Percentiles rank a stretch among this genome's conserved stretches.
These are phyloP conservation scores for Temnopleurus reevesii DNA, from an alignment of 53 echinoderm and acorn worm genomes.

Conservation along the genomic window DNA sequence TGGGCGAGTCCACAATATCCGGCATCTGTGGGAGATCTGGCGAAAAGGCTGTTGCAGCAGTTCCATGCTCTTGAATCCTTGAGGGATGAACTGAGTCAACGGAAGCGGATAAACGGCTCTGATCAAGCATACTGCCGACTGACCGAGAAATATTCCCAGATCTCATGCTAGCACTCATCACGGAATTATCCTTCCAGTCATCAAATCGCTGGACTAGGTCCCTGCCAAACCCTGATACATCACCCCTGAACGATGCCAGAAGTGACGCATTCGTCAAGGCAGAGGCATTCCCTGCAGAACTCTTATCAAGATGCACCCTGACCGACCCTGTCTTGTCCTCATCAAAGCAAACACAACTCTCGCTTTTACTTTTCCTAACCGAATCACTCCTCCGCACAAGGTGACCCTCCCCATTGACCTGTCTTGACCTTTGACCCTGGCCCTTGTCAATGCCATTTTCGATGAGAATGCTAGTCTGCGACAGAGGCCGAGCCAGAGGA, in stretches of 20 bases:
- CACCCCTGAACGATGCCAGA: conserved; percentile 26
- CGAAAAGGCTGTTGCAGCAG: background rate
- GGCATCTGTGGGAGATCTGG: conserved; percentile 61
- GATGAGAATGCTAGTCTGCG: background rate
- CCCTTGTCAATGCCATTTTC: background rate
- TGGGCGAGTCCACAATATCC: conserved; percentile 43
- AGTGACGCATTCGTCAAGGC: conserved; percentile 4
- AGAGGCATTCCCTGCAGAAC: background rate
- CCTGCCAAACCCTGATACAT: conserved; percentile 64
- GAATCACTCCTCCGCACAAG: background rate
- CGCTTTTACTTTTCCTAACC: conserved; percentile 48
- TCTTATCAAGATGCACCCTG: background rate
- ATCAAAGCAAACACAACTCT: conserved; percentile 39
- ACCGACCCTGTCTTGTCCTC: background rate
- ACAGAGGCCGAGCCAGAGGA: conserved; percentile 62
- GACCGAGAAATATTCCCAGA: background rate
- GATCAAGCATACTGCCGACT: conserved; percentile 9
- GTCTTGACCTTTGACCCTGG: background rate
- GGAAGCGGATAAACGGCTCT: background rate
- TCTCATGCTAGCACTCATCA: background rate
- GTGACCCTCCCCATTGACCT: background rate
- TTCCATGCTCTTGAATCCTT: background rate
- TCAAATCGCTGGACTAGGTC: conserved; percentile 70
- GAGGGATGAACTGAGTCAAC: background rate
- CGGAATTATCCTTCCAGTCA: conserved; percentile 27